Conservation (phyloP, 2,888 invertebrate genomes). For the Tinea pellionella region DNA sequence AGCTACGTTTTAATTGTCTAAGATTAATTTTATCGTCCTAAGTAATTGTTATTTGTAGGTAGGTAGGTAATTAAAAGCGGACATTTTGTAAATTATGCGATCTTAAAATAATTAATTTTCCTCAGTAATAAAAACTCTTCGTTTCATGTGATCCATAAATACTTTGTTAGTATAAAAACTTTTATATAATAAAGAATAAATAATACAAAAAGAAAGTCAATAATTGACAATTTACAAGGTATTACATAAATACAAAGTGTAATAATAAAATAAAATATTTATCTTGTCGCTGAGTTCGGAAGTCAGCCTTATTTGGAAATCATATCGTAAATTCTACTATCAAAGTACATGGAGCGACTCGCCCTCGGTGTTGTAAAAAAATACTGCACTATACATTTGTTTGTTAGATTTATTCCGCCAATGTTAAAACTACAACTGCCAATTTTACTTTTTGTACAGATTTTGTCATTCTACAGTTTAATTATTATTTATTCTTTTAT, state of each 20-base stretch:
- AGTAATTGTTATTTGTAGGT: not conserved
- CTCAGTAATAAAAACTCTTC: no score
- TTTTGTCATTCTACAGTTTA: not conserved
- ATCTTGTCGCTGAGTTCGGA: not conserved
- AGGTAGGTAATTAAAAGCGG: not conserved
- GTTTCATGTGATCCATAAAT: no score
- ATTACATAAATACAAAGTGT: no score
- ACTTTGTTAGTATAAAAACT: no score
- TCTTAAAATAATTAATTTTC: no score
- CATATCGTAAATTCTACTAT: slow-evolving; percentile 34
- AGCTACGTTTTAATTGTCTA: not conserved
- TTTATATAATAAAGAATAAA: no score
- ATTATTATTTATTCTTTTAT: no score
- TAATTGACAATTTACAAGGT: no score
- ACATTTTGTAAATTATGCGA: not conserved
- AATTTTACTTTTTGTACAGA: not conserved
- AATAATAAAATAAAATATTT: not conserved
- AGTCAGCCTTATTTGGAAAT: not conserved
- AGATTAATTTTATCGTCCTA: not conserved
- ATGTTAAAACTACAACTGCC: not conserved
- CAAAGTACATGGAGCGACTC: slow-evolving; percentile 17
- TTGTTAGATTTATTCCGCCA: slow-evolving; percentile 13
- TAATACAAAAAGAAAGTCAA: no score
- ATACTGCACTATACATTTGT: slow-evolving; percentile 12
- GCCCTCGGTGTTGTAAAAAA: slow-evolving; percentile 5